Base-by-base conservation (phyloP, 2,888 invertebrate genomes). In the Lysandra coridon region DNA sequence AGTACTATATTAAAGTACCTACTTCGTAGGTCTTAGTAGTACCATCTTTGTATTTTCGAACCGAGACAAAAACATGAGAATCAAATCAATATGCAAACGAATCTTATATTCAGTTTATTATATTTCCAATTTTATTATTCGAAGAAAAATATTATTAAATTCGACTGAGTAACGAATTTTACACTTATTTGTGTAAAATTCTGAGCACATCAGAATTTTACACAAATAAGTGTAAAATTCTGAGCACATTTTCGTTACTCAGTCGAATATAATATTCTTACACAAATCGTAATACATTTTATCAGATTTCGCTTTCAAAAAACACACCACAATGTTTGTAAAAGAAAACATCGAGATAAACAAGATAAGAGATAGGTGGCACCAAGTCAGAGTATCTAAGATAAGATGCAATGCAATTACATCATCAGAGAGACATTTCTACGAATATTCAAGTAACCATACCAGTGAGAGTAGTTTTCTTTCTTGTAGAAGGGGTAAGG, bases 221-320 rank as follows among this genome's bases (percentile, higher is more conserved):
- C 53, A 40, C 6, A 40, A 40, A 40, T 40, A 40, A 40, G 40
- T 40, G 53, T 53, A 57, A 57, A 57, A 57, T 57, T 57, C 14
- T 23, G 17, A 23, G 23, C 14, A 62, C 14, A 62, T 17, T 57
- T 57, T 57, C 57, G 23, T n/a, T 62, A 23, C 62, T 69, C 4
- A 69, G 5, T 6, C 17, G 69, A 37, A 69, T 37, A 33, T 69
- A 14, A 12, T 69, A 37, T 69, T 14, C 30, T 33, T 17, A 37
- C 14, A 14, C 69, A 4, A 17, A 14, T 37, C 69, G 33, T 12
- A 17, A 69, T 33, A 69, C 10, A 69, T n/a, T 75, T 75, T 76
- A 76, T 76, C 57, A 53, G 76, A 53, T 76, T 76, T 76, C 76
- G 76, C 76, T 76, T 76, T 76, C 57, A 14, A 76, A 76, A 76